phyloP scores from a whole-genome alignment of 2,113 vertebrate genomes.

The Strigops habroptila region DNA sequence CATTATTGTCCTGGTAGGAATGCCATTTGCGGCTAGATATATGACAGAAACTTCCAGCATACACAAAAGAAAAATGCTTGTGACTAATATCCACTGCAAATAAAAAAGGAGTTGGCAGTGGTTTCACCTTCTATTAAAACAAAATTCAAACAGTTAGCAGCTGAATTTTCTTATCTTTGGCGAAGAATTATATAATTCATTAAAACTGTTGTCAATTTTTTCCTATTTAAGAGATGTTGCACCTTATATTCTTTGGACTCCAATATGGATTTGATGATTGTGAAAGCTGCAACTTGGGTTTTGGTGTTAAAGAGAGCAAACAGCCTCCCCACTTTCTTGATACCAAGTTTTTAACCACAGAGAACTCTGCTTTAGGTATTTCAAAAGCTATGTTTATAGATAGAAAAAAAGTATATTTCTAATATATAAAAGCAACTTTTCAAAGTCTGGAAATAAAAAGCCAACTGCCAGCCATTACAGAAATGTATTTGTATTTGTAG shows the following conservation, averaged over 20 bases:
- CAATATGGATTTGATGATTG: neutral
- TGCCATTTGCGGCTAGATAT: neutral
- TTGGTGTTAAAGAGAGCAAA: neutral
- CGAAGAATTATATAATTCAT: neutral
- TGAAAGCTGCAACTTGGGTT: neutral
- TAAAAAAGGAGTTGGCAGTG: neutral
- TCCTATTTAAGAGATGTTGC: neutral
- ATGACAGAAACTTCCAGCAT: neutral
- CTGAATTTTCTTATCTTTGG: neutral
- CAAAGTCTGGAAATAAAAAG: conserved; percentile 7
- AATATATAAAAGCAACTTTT: conserved; percentile 5
- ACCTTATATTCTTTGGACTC: neutral
- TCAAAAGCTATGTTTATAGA: neutral
- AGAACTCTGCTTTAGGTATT: neutral
- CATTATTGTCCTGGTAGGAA: neutral
- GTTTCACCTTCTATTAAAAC: neutral
- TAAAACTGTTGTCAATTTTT: neutral
- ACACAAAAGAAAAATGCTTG: neutral
- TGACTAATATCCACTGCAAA: neutral
- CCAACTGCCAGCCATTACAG: neutral
- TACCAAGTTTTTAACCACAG: neutral
- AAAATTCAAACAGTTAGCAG: neutral
- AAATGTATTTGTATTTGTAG: neutral
- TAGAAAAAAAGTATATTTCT: neutral
- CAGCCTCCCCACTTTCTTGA: neutral